Conservation (phyloP, 2,888 invertebrate genomes). For the Lepidocyrtinus sp. region DNA sequence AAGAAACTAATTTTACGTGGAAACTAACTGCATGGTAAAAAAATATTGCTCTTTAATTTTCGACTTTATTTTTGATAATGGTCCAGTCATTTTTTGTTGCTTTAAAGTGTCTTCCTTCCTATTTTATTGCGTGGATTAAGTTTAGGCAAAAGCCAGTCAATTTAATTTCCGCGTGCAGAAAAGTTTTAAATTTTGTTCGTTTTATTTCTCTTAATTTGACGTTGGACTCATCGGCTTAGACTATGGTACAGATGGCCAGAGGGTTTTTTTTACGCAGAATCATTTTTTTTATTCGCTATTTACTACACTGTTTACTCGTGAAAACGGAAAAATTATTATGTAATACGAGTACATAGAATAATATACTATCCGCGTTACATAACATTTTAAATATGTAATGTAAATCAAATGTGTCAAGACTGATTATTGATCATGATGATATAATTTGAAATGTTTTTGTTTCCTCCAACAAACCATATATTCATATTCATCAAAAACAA, state of each 20-base stretch:
- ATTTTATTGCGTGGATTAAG: neutral
- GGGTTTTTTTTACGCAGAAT: no score
- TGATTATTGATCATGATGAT: constrained; percentile 69
- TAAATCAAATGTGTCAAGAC: constrained; percentile 68
- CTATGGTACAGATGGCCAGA: no score
- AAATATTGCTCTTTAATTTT: constrained; percentile 13
- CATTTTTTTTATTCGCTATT: neutral
- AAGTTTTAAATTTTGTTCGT: no score
- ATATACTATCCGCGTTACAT: constrained; percentile 24
- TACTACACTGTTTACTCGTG: neutral
- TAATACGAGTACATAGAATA: constrained; percentile 51
- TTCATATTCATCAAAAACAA: constrained; percentile 23
- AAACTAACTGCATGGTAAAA: no score
- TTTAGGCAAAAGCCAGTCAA: no score
- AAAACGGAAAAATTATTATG: constrained; percentile 27
- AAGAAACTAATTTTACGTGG: no score
- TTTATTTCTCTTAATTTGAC: no score
- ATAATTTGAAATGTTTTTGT: constrained; percentile 61
- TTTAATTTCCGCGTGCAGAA: no score
- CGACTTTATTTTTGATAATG: constrained; percentile 2
- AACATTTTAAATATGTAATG: constrained; percentile 16
- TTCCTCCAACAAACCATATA: constrained; percentile 29
- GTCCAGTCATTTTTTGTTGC: constrained; percentile 9
- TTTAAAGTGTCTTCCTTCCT: neutral
- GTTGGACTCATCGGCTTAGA: no score